These are phyloP conservation scores for Heterotilapia buettikoferi DNA, from an alignment of 2,113 vertebrate species.

Conservation along the genomic window DNA sequence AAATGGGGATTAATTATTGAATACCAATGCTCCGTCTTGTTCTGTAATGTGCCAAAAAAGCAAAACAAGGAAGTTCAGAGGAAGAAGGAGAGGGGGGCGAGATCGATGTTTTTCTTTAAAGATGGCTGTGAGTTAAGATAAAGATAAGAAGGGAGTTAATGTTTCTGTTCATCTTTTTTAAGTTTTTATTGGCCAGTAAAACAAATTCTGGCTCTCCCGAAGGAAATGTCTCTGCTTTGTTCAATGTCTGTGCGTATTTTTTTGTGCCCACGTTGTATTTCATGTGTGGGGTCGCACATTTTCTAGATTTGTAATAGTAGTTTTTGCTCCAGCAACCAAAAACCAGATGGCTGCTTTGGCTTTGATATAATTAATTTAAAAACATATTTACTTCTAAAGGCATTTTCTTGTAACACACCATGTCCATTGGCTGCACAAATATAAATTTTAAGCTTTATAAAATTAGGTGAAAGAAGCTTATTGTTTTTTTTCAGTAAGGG, in stretches of 20 bases:
- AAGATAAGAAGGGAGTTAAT: slow-evolving; percentile 1
- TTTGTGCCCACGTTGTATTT: background rate
- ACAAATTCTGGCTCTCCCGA: background rate
- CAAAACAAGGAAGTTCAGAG: slow-evolving; percentile 27
- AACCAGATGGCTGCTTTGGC: background rate
- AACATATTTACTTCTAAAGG: background rate
- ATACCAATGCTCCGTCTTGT: slow-evolving; percentile 9
- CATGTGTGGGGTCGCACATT: background rate
- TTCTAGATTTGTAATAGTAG: background rate
- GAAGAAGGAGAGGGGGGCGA: background rate
- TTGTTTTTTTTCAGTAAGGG: background rate
- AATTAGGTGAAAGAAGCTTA: background rate
- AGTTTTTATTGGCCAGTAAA: background rate
- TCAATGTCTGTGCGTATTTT: background rate
- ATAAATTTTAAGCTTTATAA: background rate
- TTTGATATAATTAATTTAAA: background rate
- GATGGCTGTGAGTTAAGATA: slow-evolving; percentile 33
- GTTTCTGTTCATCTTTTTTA: background rate
- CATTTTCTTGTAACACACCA: background rate
- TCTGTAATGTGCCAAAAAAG: slow-evolving; percentile 38
- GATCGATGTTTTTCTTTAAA: slow-evolving; percentile 28
- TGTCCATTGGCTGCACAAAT: background rate
- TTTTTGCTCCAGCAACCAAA: background rate
- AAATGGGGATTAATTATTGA: slow-evolving; percentile 59
- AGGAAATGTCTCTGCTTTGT: background rate